Evolutionary conservation across 2,888 invertebrate species (phyloP).

Genomic region (Uloborus plumipes): DNA sequence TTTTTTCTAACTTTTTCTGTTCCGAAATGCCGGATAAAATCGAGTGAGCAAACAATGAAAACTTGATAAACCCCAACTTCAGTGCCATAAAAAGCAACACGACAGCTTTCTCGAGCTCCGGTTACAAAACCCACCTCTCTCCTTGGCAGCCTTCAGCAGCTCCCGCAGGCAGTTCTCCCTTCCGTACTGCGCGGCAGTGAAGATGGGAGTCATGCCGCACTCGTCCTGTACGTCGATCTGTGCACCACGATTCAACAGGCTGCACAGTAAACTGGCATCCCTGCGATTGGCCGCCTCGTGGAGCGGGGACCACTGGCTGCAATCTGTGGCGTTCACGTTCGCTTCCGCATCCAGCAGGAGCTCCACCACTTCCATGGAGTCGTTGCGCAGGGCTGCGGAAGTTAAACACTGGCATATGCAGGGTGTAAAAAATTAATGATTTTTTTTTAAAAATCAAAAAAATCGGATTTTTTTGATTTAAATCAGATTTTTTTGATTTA

Average conservation of each 20-base stretch:
- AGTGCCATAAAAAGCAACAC: too few relatives aligned
- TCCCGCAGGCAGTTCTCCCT: slow-evolving; percentile 68
- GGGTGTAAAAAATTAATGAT: too few relatives aligned
- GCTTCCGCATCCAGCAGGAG: slow-evolving; percentile 68
- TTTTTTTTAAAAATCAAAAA: too few relatives aligned
- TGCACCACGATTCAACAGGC: slow-evolving; percentile 66
- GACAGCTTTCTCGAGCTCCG: too few relatives aligned
- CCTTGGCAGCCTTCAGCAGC: slow-evolving; percentile 68
- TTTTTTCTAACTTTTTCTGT: too few relatives aligned
- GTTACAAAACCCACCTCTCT: slow-evolving; percentile 30
- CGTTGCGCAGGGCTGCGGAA: slow-evolving; percentile 30
- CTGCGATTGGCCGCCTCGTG: slow-evolving; percentile 69
- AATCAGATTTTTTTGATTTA: too few relatives aligned
- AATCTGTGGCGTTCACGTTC: slow-evolving; percentile 70
- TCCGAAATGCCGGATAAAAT: too few relatives aligned
- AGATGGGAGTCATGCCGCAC: slow-evolving; percentile 70
- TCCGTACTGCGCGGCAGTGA: slow-evolving; percentile 70
- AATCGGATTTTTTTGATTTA: too few relatives aligned
- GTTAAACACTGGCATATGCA: too few relatives aligned
- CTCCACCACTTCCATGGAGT: slow-evolving; percentile 31
- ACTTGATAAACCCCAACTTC: too few relatives aligned
- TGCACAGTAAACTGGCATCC: slow-evolving; percentile 4
- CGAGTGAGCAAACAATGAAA: too few relatives aligned
- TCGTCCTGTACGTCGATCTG: slow-evolving; percentile 65
- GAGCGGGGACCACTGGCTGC: slow-evolving; percentile 70